Evolutionary conservation across 2,113 vertebrate species (phyloP).

Genomic region (Aplodontia rufa): DNA sequence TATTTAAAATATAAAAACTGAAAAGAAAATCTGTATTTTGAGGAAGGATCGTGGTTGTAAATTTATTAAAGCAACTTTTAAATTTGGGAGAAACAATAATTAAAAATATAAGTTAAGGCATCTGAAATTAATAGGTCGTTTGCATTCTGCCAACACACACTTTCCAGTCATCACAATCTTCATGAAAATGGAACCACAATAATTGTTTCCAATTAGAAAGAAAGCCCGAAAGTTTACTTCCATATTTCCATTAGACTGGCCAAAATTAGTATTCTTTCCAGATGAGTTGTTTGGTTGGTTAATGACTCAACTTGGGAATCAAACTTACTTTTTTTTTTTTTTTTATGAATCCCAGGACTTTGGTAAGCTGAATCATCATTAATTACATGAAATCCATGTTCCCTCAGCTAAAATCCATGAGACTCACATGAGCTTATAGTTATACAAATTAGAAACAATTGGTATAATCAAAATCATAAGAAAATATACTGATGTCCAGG

Average conservation of each 20-base stretch:
- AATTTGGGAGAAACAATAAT: no score
- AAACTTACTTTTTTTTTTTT: neutral
- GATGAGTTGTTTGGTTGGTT: neutral
- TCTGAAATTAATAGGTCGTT: neutral
- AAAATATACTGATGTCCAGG: neutral
- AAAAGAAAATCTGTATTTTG: no score
- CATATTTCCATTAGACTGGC: conserved; percentile 41
- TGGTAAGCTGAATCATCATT: conserved; percentile 18
- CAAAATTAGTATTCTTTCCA: conserved; percentile 20
- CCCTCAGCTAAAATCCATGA: conserved; percentile 10
- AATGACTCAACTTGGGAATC: neutral
- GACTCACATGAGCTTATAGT: neutral
- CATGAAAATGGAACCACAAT: neutral
- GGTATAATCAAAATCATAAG: neutral
- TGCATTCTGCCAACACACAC: conserved; percentile 29
- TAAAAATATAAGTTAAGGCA: neutral
- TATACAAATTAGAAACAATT: conserved; percentile 38
- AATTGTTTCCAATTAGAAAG: conserved; percentile 18
- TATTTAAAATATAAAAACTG: neutral
- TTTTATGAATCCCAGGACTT: neutral
- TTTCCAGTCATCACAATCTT: neutral
- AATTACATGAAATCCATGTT: neutral
- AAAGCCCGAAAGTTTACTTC: conserved; percentile 33
- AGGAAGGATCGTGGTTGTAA: no score
- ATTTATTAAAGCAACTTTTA: no score